Evolutionary conservation across 2,113 vertebrate species (phyloP).

Genomic region (Centropus unirufus): DNA sequence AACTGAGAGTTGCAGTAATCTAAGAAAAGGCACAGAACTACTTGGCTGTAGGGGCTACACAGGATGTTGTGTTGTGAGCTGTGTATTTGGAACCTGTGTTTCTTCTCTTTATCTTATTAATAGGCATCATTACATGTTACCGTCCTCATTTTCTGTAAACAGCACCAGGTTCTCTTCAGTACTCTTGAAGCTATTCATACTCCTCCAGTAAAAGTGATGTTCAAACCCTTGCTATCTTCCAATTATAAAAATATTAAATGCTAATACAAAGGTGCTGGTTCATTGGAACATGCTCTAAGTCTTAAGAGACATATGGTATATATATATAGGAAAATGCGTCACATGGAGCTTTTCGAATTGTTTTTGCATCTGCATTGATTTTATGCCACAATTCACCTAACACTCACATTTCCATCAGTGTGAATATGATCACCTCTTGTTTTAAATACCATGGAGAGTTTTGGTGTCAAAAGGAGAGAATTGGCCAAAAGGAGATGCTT

Average conservation of each 20-base stretch:
- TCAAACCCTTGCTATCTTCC: not conserved
- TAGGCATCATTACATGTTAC: rapidly evolving
- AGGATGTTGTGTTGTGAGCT: not conserved
- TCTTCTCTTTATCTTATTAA: not conserved
- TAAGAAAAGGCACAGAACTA: not conserved
- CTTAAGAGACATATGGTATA: not conserved
- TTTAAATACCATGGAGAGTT: slow-evolving; percentile 20
- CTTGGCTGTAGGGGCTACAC: not conserved
- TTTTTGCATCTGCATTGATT: slow-evolving; percentile 54
- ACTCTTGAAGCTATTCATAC: not conserved
- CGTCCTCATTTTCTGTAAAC: not conserved
- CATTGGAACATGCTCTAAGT: slow-evolving; percentile 2
- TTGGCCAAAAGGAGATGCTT: not conserved
- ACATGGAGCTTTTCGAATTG: not conserved
- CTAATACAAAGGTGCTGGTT: slow-evolving; percentile 44
- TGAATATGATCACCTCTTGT: slow-evolving; percentile 38
- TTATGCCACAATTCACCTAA: slow-evolving; percentile 30
- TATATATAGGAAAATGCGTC: slow-evolving; percentile 7
- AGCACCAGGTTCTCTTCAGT: not conserved
- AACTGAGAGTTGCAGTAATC: not conserved
- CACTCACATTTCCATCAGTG: not conserved
- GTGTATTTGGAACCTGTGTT: not conserved
- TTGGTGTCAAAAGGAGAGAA: slow-evolving; percentile 36
- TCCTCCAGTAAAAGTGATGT: not conserved
- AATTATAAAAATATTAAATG: slow-evolving; percentile 30